A percentile compares a stretch with the other conserved stretches of the same genome.
Evolutionary conservation across 2,888 invertebrate genomes (phyloP).

Genomic region (Ceratothoa steindachneri): DNA sequence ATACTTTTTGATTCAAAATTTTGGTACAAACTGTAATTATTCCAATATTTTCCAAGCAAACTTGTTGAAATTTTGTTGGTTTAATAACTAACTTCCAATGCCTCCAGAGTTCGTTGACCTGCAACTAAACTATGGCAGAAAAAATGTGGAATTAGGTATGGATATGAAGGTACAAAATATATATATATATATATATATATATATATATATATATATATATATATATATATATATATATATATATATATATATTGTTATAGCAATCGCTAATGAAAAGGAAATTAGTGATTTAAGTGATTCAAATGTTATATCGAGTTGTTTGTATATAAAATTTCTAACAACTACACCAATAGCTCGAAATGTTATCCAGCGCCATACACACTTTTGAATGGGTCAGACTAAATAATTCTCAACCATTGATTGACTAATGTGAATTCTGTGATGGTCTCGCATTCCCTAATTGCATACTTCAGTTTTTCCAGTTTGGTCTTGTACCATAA

Average conservation of each 20-base stretch:
- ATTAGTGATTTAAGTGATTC: not conserved
- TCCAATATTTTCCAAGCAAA: too few species aligned
- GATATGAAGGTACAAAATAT: too few species aligned
- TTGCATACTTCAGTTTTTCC: not conserved
- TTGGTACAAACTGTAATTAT: too few species aligned
- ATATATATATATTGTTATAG: not conserved
- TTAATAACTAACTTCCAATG: too few species aligned
- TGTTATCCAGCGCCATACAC: not conserved
- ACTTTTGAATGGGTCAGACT: not conserved
- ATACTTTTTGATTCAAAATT: too few species aligned
- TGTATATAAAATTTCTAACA: not conserved
- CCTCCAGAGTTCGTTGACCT: too few species aligned
- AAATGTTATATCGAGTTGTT: not conserved
- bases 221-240: too few species aligned
- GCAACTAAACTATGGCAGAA: too few species aligned
- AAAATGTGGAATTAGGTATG: too few species aligned
- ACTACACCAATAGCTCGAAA: not conserved
- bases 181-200: too few species aligned
- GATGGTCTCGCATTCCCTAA: not conserved
- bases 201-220: too few species aligned
- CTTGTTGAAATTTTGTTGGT: too few species aligned
- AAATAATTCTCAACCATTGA: not conserved
- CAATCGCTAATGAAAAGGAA: not conserved
- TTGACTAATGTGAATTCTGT: not conserved
- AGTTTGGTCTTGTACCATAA: not conserved